Conservation (phyloP, 2,797 vertebrate species). For the Acomys russatus region DNA sequence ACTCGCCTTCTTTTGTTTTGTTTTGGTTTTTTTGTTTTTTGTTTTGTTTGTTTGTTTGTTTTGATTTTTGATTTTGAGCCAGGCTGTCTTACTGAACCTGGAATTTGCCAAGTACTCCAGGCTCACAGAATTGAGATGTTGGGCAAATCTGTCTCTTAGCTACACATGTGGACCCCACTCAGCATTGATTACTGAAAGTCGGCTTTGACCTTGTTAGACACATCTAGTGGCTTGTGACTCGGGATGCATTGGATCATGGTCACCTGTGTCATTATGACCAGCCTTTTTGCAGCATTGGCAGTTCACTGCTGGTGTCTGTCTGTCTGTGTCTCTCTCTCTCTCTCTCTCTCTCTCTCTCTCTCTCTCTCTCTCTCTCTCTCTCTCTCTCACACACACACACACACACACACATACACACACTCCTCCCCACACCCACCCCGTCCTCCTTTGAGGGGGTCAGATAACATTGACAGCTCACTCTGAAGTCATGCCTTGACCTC, state of each 20-base stretch:
- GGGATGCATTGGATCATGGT: background rate
- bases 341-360: no score
- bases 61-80: background rate
- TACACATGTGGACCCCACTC: fast-evolving
- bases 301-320: no score
- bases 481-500: background rate
- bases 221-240: fast-evolving
- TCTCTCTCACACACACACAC: no score
- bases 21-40: no score
- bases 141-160: background rate
- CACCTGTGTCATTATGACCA: fast-evolving
- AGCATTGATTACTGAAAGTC: background rate
- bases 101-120: background rate
- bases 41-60: no score
- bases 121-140: background rate
- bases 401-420: background rate
- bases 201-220: background rate
- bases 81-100: background rate
- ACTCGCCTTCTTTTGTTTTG: background rate
- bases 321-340: no score
- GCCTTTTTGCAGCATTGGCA: fast-evolving
- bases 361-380: no score
- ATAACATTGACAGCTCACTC: background rate
- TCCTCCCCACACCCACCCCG: no score
- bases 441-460: background rate